These are phyloP conservation scores for Platichthys stellatus DNA, from an alignment of 2,113 vertebrate species.

Conservation along the genomic window DNA sequence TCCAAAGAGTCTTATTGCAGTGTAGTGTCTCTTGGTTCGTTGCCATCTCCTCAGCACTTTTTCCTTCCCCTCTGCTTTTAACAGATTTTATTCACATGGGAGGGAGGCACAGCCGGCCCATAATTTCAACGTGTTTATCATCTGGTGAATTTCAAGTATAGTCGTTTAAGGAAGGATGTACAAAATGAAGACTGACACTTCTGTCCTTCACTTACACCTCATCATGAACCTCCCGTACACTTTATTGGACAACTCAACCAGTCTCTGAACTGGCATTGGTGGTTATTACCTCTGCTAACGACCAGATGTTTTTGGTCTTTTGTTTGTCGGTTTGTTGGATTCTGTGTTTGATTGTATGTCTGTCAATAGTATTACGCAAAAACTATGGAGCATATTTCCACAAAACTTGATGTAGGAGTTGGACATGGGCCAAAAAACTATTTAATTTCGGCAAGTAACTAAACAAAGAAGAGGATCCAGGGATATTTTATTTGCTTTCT, in stretches of 20 bases:
- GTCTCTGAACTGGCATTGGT: background rate
- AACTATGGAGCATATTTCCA: too few species aligned
- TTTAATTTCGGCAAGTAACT: too few species aligned
- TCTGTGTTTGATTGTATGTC: too few species aligned
- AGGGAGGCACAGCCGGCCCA: background rate
- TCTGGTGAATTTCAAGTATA: slow-evolving; percentile 14
- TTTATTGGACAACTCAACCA: background rate
- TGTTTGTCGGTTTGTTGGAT: background rate
- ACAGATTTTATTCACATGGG: background rate
- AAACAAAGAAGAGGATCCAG: too few species aligned
- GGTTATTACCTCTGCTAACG: too few species aligned
- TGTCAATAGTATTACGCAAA: too few species aligned
- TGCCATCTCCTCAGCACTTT: background rate
- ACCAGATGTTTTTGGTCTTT: too few species aligned
- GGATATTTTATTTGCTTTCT: too few species aligned
- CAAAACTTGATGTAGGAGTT: too few species aligned
- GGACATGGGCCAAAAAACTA: too few species aligned
- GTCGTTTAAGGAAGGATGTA: background rate
- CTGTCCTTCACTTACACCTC: background rate
- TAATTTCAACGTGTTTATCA: slow-evolving; percentile 6
- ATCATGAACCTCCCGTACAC: background rate
- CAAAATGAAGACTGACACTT: background rate
- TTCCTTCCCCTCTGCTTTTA: slow-evolving; percentile 15
- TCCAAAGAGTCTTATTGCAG: background rate
- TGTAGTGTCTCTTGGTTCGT: background rate